Base-by-base conservation (phyloP, 2,888 invertebrate genomes). In the Calephelis perditalis region DNA sequence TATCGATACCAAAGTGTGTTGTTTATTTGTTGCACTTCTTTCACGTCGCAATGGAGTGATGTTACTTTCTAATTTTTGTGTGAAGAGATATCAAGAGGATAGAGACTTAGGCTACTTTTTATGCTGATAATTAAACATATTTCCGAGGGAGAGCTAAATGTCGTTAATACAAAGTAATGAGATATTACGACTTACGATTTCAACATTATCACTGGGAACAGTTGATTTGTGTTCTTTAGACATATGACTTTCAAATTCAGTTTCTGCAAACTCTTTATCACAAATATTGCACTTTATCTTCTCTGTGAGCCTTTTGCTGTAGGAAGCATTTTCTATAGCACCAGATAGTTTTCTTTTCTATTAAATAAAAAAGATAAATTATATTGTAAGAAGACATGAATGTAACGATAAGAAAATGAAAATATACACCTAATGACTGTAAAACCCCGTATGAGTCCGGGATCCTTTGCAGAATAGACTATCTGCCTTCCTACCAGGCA, bases 221-320 rank as follows among this genome's bases (percentile, higher is more conserved):
- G 79, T 74, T 45, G 66, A 70, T 62, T 74, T 70, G 67, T 84
- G 83, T 40, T 72, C 62, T 43, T 68, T 63, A 40, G 66, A 64
- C 35, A 73, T 69, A 67, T 84, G 82, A 7, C 67, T 45, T 7
- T 77, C 69, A 82, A 81, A 83, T 49, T 77, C 71, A 5, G 10
- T 63, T 63, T 71, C 70, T 37, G 67, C 56, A 45, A 80, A 54
- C 35, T 71, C 57, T 58, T 69, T 64, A 36, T 69, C 61, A 60
- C 81, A 82, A 45, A 78, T 68, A 9, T 73, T 76, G 72, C 83
- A 63, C 12, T 43, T 40, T 1, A 59, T 55, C 7, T 49, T 55
- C 45, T 52, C 36, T 5, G 10, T 57, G 15, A 5, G 37, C 36
- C 58, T 60, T 54, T 60, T 61, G 58, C 52, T 26, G 37, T 12